Conservation (phyloP, 2,888 invertebrate species). For the Hypena proboscidalis region DNA sequence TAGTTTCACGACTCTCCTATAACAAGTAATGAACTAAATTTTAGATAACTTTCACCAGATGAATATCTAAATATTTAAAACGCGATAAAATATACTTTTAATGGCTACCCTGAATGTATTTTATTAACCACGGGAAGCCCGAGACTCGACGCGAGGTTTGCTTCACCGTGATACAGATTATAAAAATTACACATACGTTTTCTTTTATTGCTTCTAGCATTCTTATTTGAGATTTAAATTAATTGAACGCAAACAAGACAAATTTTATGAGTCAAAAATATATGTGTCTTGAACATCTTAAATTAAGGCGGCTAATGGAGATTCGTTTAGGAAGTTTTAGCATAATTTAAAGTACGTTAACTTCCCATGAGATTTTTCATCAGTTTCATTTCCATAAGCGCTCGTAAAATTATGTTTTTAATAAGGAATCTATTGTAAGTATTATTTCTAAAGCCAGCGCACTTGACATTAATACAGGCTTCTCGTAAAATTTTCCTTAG, state of each 20-base stretch:
- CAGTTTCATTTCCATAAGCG: constrained; percentile 56
- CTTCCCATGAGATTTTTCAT: constrained; percentile 63
- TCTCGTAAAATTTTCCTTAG: not conserved
- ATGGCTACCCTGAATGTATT: constrained; percentile 73
- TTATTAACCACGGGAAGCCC: constrained; percentile 70
- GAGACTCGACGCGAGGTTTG: constrained; percentile 47
- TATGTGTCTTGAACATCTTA: constrained; percentile 59
- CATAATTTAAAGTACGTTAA: constrained; percentile 64
- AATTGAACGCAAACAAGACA: constrained; percentile 78
- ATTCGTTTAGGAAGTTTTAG: constrained; percentile 58
- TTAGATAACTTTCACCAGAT: constrained; percentile 81
- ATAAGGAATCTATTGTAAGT: constrained; percentile 32
- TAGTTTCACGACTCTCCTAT: constrained; percentile 63
- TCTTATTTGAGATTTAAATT: constrained; percentile 77
- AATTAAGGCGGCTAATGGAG: constrained; percentile 59
- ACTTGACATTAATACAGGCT: not conserved
- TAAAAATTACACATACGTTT: constrained; percentile 72
- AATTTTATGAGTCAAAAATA: constrained; percentile 64
- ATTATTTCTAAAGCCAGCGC: constrained; percentile 3
- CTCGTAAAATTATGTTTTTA: constrained; percentile 53
- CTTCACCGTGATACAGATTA: constrained; percentile 70
- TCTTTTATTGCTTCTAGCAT: constrained; percentile 67
- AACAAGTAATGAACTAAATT: constrained; percentile 72
- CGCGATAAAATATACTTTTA: constrained; percentile 82
- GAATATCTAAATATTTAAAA: constrained; percentile 83